Evolutionary conservation across 2,113 vertebrate species (phyloP).

Genomic region (Aldabrachelys gigantea): DNA sequence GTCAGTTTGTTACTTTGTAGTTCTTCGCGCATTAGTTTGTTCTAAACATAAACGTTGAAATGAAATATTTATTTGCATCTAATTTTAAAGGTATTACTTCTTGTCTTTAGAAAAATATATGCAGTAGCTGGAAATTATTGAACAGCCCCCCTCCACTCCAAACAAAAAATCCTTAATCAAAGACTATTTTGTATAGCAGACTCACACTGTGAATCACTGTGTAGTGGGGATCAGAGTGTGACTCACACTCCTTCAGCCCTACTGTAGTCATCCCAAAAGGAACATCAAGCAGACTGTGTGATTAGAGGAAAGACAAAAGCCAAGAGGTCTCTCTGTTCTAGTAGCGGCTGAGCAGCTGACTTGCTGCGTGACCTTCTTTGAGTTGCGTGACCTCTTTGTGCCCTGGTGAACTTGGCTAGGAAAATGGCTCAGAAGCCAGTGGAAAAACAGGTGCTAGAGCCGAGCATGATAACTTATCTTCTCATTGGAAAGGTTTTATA

Average conservation of each 20-base stretch:
- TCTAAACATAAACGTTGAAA: not conserved
- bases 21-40: not conserved
- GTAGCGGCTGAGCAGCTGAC: not conserved
- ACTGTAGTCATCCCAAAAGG: not conserved
- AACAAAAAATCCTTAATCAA: not conserved
- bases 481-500: not conserved
- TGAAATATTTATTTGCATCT: not conserved
- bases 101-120: not conserved
- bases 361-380: not conserved
- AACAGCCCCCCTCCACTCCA: not conserved
- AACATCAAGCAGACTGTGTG: not conserved
- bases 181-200: not conserved
- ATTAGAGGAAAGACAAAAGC: not conserved
- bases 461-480: not conserved
- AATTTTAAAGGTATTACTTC: not conserved
- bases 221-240: not conserved
- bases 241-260: not conserved
- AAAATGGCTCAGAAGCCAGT: not conserved
- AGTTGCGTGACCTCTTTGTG: not conserved
- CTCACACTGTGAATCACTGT: not conserved
- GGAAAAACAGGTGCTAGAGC: not conserved
- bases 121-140: not conserved
- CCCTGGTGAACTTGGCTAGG: not conserved
- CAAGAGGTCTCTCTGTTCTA: not conserved
- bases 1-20: not conserved